Conservation (phyloP, 2,797 vertebrate species). For the Kryptopterus vitreolus region DNA sequence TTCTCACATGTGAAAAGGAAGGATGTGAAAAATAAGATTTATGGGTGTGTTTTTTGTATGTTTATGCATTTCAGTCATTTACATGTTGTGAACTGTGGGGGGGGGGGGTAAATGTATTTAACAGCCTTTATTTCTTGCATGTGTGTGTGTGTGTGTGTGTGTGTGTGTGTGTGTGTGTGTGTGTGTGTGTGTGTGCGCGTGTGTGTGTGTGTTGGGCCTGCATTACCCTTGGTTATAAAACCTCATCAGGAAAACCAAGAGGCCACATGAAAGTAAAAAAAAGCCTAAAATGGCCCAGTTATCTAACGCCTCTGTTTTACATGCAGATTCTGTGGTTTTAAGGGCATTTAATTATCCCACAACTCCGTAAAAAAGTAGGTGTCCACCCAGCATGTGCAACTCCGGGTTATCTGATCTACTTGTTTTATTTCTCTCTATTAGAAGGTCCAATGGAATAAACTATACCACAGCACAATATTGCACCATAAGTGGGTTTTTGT, state of each 20-base stretch:
- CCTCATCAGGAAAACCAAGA: slow-evolving; percentile 40
- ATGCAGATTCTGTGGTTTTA: slow-evolving; percentile 27
- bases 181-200: slow-evolving; percentile 29
- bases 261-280: slow-evolving; percentile 43
- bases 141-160: slow-evolving; percentile 26
- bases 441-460: slow-evolving; percentile 12
- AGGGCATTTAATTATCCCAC: slow-evolving; percentile 43
- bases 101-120: slow-evolving; percentile 7
- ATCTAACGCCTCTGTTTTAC: slow-evolving; percentile 36
- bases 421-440: slow-evolving; percentile 23
- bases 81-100: not conserved
- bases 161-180: slow-evolving; percentile 26
- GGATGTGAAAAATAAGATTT: slow-evolving; percentile 29
- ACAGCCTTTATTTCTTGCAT: slow-evolving; percentile 11
- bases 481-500: slow-evolving; percentile 21
- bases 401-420: slow-evolving; percentile 37
- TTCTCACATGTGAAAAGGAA: slow-evolving; percentile 10
- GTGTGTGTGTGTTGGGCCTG: slow-evolving; percentile 39
- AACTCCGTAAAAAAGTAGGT: slow-evolving; percentile 29
- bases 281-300: slow-evolving; percentile 16
- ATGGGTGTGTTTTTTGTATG: slow-evolving; percentile 26
- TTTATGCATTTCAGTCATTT: slow-evolving; percentile 30
- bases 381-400: slow-evolving; percentile 25
- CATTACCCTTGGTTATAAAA: slow-evolving; percentile 44
- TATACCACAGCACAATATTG: slow-evolving; percentile 17